Percentiles rank a stretch among this genome's conserved stretches.
Conservation (phyloP, 2,797 vertebrate genomes). For the Coccyzus lansbergi region DNA sequence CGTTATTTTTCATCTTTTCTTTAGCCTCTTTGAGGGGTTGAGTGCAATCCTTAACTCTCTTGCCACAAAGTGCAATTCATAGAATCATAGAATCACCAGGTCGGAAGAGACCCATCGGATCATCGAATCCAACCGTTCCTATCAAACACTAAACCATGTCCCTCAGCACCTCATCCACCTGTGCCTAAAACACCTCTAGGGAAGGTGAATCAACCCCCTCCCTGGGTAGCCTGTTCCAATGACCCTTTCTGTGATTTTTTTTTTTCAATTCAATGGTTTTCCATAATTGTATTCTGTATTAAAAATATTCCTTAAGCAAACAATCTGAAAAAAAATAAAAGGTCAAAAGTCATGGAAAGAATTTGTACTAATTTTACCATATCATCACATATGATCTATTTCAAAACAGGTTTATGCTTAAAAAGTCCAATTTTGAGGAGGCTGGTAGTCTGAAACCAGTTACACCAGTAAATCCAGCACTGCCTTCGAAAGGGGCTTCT, state of each 20-base stretch:
- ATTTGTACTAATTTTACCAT: not conserved
- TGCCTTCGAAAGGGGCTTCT: not conserved
- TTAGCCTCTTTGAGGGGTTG: slow-evolving; percentile 11
- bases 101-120: too few species aligned
- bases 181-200: too few species aligned
- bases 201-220: too few species aligned
- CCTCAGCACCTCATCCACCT: too few species aligned
- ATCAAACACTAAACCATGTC: too few species aligned
- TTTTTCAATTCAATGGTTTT: slow-evolving; percentile 19
- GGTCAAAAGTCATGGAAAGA: not conserved
- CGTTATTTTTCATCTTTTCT: not conserved
- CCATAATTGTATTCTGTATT: not conserved
- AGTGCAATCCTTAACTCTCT: not conserved
- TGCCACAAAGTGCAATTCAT: slow-evolving; percentile 11
- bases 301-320: slow-evolving; percentile 6
- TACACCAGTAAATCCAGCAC: not conserved
- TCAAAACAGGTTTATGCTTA: not conserved
- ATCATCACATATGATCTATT: not conserved
- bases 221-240: too few species aligned
- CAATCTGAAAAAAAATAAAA: slow-evolving; percentile 5
- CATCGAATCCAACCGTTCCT: too few species aligned
- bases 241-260: too few species aligned
- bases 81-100: too few species aligned
- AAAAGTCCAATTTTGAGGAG: not conserved
- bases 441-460: not conserved